A percentile compares a stretch with the other conserved stretches of the same genome.
Conservation (phyloP, 30 jellyfish, hydroid and myxozoan genomes). For the Pseudorhiza aurosa region DNA sequence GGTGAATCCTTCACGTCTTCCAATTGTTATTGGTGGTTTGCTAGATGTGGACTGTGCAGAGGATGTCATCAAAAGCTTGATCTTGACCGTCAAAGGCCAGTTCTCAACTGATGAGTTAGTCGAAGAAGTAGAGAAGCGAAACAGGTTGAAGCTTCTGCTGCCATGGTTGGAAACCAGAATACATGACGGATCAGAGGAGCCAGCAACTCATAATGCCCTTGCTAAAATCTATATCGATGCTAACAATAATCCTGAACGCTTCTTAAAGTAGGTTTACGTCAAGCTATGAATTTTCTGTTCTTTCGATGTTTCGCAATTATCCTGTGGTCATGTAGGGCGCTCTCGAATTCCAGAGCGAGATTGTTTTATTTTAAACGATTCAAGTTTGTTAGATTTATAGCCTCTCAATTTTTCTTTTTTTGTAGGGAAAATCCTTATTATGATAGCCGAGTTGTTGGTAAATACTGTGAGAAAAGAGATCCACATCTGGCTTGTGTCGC, state of each 20-base stretch:
- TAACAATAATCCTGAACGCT: constrained; percentile 98
- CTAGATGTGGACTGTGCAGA: constrained; percentile 98
- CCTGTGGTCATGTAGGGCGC: no score
- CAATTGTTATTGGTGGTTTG: constrained; percentile 99
- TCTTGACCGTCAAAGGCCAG: constrained; percentile 94
- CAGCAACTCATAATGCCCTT: constrained; percentile 99
- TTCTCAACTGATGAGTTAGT: constrained; percentile 98
- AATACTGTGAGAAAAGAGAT: constrained; percentile 99
- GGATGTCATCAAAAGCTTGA: constrained; percentile 95
- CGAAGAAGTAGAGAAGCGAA: constrained; percentile 98
- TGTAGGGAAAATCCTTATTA: constrained; percentile 94
- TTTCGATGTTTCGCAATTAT: not conserved
- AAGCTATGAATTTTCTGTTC: no score
- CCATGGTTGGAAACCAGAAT: constrained; percentile 98
- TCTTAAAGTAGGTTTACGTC: constrained; percentile 80
- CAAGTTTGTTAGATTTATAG: no score
- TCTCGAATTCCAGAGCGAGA: not conserved
- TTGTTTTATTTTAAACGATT: no score
- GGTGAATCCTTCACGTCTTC: constrained; percentile 99
- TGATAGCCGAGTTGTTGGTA: constrained; percentile 99
- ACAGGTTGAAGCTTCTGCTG: constrained; percentile 87
- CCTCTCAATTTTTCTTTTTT: not conserved
- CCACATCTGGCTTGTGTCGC: constrained; percentile 99
- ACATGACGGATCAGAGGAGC: constrained; percentile 98
- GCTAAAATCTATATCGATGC: constrained; percentile 99